These are phyloP conservation scores for Charanyca ferruginea DNA, from an alignment of 2,888 invertebrate genomes.

Conservation along the genomic window DNA sequence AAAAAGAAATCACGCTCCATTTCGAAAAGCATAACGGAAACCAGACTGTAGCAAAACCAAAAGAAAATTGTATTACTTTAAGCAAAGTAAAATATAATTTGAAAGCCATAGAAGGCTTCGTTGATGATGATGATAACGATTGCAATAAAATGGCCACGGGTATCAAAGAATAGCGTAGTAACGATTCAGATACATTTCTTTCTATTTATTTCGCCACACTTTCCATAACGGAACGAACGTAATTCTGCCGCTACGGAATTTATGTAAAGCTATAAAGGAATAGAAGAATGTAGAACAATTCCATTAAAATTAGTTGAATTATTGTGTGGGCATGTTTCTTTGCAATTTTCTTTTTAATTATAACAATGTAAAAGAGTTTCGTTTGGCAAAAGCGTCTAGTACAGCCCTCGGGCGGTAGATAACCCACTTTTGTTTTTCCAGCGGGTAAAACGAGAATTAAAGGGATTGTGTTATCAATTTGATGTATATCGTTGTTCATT, in stretches of 20 bases:
- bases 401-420: neutral
- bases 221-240: slow-evolving; percentile 51
- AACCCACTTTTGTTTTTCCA: slow-evolving; percentile 3
- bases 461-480: neutral
- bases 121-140: slow-evolving; percentile 47
- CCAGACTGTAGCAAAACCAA: slow-evolving; percentile 31
- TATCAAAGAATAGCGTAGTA: slow-evolving; percentile 35
- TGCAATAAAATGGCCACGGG: slow-evolving; percentile 34
- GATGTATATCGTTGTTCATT: neutral
- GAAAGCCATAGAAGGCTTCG: slow-evolving; percentile 34
- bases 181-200: slow-evolving; percentile 40
- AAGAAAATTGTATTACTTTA: slow-evolving; percentile 21
- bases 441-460: neutral
- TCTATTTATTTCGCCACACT: slow-evolving; percentile 52
- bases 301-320: slow-evolving; percentile 39
- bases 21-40: slow-evolving; percentile 34
- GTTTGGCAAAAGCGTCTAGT: neutral
- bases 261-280: slow-evolving; percentile 49
- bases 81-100: slow-evolving; percentile 40
- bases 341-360: slow-evolving; percentile 21
- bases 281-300: slow-evolving; percentile 44
- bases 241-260: slow-evolving; percentile 46
- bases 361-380: neutral
- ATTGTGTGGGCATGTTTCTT: slow-evolving; percentile 18
- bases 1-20: slow-evolving; percentile 34